phyloP scores from a whole-genome alignment of 1,140 invertebrate species.

The Conus ventricosus region DNA sequence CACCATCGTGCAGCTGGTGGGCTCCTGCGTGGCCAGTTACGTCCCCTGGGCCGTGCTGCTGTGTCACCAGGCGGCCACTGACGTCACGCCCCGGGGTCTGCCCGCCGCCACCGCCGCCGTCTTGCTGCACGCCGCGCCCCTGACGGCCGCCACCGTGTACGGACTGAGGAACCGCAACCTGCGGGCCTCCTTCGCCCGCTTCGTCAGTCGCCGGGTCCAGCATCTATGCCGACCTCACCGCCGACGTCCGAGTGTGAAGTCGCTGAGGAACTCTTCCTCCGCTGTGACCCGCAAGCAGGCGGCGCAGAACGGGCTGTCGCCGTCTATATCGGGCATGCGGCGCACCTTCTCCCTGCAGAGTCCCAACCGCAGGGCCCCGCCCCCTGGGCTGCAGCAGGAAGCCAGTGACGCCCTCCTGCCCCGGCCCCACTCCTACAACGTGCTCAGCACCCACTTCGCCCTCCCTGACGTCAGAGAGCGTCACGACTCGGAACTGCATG shows the following conservation, averaged over 20 bases:
- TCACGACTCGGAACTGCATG: not conserved
- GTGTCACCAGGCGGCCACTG: slow-evolving; percentile 44
- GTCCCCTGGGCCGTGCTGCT: slow-evolving; percentile 62
- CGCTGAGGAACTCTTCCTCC: slow-evolving; percentile 40
- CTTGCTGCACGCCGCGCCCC: slow-evolving; percentile 60
- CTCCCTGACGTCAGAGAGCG: not conserved
- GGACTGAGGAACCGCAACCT: slow-evolving; percentile 64
- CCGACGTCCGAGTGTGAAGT: slow-evolving; percentile 58
- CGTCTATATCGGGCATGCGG: slow-evolving; percentile 37
- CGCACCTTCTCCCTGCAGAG: slow-evolving; percentile 53
- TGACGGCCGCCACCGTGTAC: slow-evolving; percentile 63
- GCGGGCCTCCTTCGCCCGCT: slow-evolving; percentile 59
- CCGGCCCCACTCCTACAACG: slow-evolving; percentile 53
- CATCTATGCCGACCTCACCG: slow-evolving; percentile 55
- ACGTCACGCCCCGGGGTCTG: slow-evolving; percentile 39
- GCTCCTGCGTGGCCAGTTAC: slow-evolving; percentile 64
- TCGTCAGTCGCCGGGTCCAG: slow-evolving; percentile 53
- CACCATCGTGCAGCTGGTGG: slow-evolving; percentile 64
- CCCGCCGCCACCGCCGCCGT: slow-evolving; percentile 57
- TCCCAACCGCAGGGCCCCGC: not conserved
- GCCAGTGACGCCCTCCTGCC: slow-evolving; percentile 28
- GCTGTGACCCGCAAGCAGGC: slow-evolving; percentile 33
- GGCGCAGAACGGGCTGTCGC: slow-evolving; percentile 34
- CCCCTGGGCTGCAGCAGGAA: not conserved
- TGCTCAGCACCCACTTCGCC: slow-evolving; percentile 14